phyloP scores from a whole-genome alignment of 2,797 vertebrate species.

The Gymnothorax reevesii region DNA sequence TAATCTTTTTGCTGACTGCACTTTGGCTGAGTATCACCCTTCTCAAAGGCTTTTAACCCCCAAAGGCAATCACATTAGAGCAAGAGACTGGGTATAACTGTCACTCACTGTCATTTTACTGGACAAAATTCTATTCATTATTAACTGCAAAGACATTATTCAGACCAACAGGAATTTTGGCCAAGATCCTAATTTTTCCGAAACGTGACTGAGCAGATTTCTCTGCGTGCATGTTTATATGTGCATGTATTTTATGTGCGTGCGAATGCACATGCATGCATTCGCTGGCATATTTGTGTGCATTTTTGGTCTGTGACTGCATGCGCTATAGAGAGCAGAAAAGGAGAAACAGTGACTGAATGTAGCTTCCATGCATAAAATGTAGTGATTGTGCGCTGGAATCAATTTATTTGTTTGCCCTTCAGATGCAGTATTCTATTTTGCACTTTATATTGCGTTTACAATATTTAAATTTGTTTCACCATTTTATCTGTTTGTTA shows the following conservation, averaged over 20 bases:
- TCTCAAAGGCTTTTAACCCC: not conserved
- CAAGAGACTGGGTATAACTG: not conserved
- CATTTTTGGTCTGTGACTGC: not conserved
- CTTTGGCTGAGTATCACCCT: not conserved
- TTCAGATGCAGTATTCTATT: no score
- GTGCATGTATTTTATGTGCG: not conserved
- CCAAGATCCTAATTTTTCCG: not conserved
- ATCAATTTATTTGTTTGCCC: no score
- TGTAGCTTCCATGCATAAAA: no score
- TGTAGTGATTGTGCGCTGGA: no score
- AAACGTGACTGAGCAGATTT: not conserved
- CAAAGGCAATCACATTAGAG: not conserved
- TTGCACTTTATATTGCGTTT: no score
- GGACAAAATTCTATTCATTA: not conserved
- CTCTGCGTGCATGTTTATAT: not conserved
- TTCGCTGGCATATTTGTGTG: conserved; percentile 19
- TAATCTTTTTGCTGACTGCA: not conserved
- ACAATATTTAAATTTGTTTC: no score
- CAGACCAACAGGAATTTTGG: not conserved
- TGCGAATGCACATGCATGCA: conserved; percentile 23
- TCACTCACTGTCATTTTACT: not conserved
- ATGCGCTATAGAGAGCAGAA: conserved; percentile 37
- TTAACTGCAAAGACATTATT: not conserved
- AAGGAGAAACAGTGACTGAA: not conserved
- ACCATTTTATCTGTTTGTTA: no score